Evolutionary conservation across 2,888 invertebrate genomes (phyloP).

Genomic region (Pachydiplax longipennis): DNA sequence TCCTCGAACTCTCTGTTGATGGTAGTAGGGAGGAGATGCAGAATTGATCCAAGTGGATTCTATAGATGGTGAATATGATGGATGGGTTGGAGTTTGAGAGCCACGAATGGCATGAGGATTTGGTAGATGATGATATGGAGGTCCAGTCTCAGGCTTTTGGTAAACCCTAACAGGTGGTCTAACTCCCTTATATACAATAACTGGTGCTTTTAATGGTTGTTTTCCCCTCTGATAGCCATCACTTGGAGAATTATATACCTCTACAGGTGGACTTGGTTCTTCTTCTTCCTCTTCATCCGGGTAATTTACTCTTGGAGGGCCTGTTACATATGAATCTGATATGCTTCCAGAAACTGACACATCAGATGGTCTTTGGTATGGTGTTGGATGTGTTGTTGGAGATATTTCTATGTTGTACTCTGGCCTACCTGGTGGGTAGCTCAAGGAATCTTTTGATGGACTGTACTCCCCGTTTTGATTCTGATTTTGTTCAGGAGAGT

Average conservation of each 20-base stretch:
- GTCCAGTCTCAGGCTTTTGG: slow-evolving; percentile 52
- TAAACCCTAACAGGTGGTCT: slow-evolving; percentile 58
- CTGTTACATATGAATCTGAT: slow-evolving; percentile 3
- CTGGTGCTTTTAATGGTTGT: slow-evolving; percentile 55
- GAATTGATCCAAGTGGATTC: slow-evolving; percentile 18
- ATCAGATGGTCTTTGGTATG: not conserved
- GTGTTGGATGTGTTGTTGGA: not conserved
- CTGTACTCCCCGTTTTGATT: not conserved
- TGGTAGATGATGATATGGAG: slow-evolving; percentile 27
- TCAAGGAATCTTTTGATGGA: slow-evolving; percentile 32
- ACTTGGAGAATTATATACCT: slow-evolving; percentile 5
- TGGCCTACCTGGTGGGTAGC: slow-evolving; percentile 46
- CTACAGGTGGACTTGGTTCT: slow-evolving; percentile 19
- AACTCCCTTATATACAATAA: slow-evolving; percentile 58
- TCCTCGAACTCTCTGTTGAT: slow-evolving; percentile 26
- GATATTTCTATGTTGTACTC: not conserved
- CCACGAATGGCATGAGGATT: not conserved
- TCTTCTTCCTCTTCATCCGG: slow-evolving; percentile 19
- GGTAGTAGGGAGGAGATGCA: slow-evolving; percentile 19
- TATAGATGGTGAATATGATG: not conserved
- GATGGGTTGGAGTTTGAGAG: not conserved
- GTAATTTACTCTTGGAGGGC: not conserved
- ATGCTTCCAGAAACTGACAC: not conserved
- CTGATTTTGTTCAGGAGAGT: not conserved
- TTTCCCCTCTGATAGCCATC: slow-evolving; percentile 51